Evolutionary conservation across 1,140 invertebrate species (phyloP).

Genomic region (Lycorma delicatula): DNA sequence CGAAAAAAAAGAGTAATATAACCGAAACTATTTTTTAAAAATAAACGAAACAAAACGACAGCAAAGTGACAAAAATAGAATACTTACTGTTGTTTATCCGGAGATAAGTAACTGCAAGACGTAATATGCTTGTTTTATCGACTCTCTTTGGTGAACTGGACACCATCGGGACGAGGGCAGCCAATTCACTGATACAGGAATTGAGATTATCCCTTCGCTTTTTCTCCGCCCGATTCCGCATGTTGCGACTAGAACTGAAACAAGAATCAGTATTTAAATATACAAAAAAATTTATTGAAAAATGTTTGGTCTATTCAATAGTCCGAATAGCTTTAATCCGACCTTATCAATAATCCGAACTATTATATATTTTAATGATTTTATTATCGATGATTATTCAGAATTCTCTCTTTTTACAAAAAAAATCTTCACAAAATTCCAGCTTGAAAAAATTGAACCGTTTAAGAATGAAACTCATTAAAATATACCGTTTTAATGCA

Average conservation of each 20-base stretch:
- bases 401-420: no score
- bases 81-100: slow-evolving; percentile 52
- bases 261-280: no score
- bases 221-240: slow-evolving; percentile 79
- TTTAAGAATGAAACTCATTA: no score
- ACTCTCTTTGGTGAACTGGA: slow-evolving; percentile 66
- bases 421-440: no score
- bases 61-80: background rate
- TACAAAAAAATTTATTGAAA: no score
- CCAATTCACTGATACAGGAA: slow-evolving; percentile 71
- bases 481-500: no score
- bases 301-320: no score
- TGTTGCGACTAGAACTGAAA: slow-evolving; percentile 62
- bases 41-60: background rate
- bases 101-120: slow-evolving; percentile 71
- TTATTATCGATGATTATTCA: no score
- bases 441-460: no score
- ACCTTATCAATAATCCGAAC: no score
- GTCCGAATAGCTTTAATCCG: no score
- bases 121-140: slow-evolving; percentile 82
- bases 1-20: background rate
- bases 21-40: background rate
- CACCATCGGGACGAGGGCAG: slow-evolving; percentile 71
- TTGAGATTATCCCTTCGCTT: slow-evolving; percentile 82
- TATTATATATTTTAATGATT: no score